phyloP scores from a whole-genome alignment of 2,888 invertebrate genomes.

The Andricus curvator region DNA sequence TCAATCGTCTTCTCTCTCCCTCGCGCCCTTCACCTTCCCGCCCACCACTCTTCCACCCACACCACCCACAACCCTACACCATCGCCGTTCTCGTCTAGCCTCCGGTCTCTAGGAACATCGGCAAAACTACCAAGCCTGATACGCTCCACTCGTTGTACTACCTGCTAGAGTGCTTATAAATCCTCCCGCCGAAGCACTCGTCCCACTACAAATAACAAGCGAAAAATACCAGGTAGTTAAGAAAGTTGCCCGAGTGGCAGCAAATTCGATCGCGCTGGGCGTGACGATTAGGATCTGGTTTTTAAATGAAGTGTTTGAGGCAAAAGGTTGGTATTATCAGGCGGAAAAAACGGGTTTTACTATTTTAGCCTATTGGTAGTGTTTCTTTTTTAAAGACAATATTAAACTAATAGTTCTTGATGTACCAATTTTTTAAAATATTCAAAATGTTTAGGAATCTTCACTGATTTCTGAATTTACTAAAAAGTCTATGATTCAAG shows the following conservation, averaged over 20 bases:
- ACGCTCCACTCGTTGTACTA: constrained; percentile 27
- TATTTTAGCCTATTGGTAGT: too few species aligned
- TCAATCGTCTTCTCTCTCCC: constrained; percentile 33
- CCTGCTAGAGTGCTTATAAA: constrained; percentile 27
- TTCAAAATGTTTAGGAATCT: too few species aligned
- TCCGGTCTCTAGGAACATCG: constrained; percentile 33
- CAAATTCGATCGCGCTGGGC: background rate
- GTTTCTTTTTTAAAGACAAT: too few species aligned
- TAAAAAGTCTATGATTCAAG: too few species aligned
- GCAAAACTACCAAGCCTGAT: constrained; percentile 36
- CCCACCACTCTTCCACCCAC: background rate
- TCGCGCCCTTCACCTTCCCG: constrained; percentile 16
- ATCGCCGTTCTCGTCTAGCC: constrained; percentile 21
- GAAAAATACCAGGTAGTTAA: constrained; percentile 15
- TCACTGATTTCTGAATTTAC: too few species aligned
- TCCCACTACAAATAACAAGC: background rate
- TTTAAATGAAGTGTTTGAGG: background rate
- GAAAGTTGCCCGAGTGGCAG: background rate
- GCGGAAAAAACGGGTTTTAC: too few species aligned
- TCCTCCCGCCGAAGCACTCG: constrained; percentile 9
- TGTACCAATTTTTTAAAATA: too few species aligned
- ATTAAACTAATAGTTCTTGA: too few species aligned
- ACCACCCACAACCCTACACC: background rate
- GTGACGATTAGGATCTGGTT: background rate
- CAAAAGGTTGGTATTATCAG: background rate